Evolutionary conservation across 2,797 vertebrate genomes (phyloP), one percentile per base, ranked within the genome.

Genomic region (Dermochelys coriacea): DNA sequence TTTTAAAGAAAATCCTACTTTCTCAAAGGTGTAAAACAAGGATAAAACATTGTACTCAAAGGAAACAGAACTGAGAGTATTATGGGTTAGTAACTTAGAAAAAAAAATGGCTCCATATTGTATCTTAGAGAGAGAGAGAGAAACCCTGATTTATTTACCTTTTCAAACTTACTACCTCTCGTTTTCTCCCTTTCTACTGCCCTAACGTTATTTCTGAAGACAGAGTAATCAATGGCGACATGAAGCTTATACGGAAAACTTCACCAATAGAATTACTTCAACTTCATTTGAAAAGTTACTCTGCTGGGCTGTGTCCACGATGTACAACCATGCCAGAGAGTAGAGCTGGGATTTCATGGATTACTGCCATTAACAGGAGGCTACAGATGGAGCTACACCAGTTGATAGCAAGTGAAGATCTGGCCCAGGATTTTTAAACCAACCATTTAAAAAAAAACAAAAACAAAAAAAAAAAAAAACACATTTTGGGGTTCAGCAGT

Each of bases 271-370:
- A 87, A 18, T 84, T 95, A 91, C 57, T 95, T 90, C 88, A 91
- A 96, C 93, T 93, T 84, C 64, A 82, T 29, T 89, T 2, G 0
- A 80, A 64, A 86, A 83, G 75, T 3, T 5, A 92, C 80, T 95
- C 93, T 91, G 71, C 91, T 96, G 95, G 92, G 77, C 54, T 77
- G 68, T 34, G 49, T 93, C 93, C 96, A 96, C 95, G 88, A 93
- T 71, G 91, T 92, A 88, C 85, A 95, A 90, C 91, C 96, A 96
- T 95, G 96, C 93, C 93, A 94, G 93, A 96, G 15, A 96, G 93
- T 82, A 85, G 91, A 93, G 88, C 82, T 94, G 91, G 93, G 91
- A 95, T 93, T 95, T 96, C 96, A 95, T 93, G 95, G 95, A 93
- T 95, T 94, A 84, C 85, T 88, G 88, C 82, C 95, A 87, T 31